Evolutionary conservation across 1,140 invertebrate genomes (phyloP), one percentile per base, ranked within the genome.

Genomic region (Drosophila nasuta): DNA sequence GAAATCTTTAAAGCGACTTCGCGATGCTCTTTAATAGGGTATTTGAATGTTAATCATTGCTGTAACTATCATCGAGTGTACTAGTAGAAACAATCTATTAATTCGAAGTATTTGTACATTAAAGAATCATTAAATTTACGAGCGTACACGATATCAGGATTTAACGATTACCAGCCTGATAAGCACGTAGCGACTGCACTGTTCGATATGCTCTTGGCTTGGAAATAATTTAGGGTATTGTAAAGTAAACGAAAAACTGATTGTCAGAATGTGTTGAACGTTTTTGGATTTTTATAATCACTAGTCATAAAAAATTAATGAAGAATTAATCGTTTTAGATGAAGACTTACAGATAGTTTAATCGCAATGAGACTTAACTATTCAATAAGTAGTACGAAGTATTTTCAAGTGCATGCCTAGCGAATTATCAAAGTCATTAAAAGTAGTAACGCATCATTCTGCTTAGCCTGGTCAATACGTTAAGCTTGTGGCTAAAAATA

Each of bases 81-180:
- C 20, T 25, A 25, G 20, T 25, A 35, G 13, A n/a, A 11, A 35
- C 8, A 15, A 48, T n/a, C 13, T 35, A 20, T 45, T 38, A 56
- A 79, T 75, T 52, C 49, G 54, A 20, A 49, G 67, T 67, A 15
- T 64, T 59, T 58, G 43, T 51, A 49, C 48, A 82, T 83, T 83
- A 79, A 72, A 48, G 43, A 48, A 49, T 66, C 51, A 72, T 83
- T 83, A 80, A 52, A 56, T 82, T 80, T 76, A 82, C 28, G 63
- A 57, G 20, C 49, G 35, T 43, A 46, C 54, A 67, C 60, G 73
- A 67, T 74, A 62, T 62, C 71, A 67, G 30, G 45, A 56, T 48
- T 79, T 66, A 63, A 62, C 41, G 62, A 82, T 67, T 58, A 28
- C 7, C 35, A 43, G 20, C 43, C 8, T 45, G 80, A 83, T 82